phyloP scores from a whole-genome alignment of 2,888 invertebrate species.

The Caenorhabditis auriculariae region DNA sequence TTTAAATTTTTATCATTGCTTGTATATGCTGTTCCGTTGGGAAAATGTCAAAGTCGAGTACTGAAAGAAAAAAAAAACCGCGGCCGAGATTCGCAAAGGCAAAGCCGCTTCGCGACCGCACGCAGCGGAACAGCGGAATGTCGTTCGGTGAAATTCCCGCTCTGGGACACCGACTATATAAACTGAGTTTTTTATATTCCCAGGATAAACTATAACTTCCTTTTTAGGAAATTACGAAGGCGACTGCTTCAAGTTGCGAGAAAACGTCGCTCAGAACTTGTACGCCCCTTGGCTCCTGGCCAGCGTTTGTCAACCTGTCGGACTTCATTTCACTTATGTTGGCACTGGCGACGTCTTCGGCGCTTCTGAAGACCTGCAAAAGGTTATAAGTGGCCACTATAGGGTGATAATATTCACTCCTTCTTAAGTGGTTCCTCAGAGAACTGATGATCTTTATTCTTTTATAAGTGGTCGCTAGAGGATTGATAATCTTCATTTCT shows the following conservation, averaged over 20 bases:
- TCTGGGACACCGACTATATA: no score
- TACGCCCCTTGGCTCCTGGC: slow-evolving; percentile 60
- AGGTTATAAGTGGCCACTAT: not conserved
- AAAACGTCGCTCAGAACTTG: slow-evolving; percentile 52
- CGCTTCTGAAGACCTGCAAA: slow-evolving; percentile 17
- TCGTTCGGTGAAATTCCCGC: no score
- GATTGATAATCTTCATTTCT: not conserved
- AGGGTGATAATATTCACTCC: slow-evolving; percentile 1
- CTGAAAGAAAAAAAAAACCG: no score
- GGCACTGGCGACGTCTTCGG: slow-evolving; percentile 48
- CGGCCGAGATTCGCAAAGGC: no score
- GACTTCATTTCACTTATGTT: slow-evolving; percentile 53
- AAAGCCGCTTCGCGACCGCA: no score
- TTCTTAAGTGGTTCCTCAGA: no score
- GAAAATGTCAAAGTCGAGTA: no score
- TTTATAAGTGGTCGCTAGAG: not conserved
- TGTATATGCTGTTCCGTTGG: no score
- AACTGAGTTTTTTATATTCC: no score
- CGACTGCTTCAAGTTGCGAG: slow-evolving; percentile 33
- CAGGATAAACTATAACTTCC: not conserved
- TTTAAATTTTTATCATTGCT: no score
- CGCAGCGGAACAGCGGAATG: no score
- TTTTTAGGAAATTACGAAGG: slow-evolving; percentile 15
- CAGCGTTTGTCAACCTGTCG: slow-evolving; percentile 37
- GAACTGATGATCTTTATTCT: no score